A percentile compares a stretch with the other conserved stretches of the same genome.
phyloP scores from a whole-genome alignment of 2,797 vertebrate genomes.

The Malurus leucopterus region DNA sequence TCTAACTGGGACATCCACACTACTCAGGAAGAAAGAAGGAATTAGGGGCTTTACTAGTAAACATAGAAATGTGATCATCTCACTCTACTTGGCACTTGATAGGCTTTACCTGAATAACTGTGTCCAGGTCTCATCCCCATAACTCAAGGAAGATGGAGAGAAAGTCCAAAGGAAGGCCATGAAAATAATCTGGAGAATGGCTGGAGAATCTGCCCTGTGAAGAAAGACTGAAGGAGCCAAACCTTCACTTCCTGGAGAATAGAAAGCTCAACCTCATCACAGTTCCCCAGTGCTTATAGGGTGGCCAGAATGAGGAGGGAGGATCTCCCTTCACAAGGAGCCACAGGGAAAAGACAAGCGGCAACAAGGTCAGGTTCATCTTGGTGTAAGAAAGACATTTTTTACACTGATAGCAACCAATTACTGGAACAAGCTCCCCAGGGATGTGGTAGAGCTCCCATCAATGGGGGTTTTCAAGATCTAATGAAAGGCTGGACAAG shows the following conservation, averaged over 20 bases:
- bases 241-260: neutral
- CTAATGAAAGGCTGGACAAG: accelerated
- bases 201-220: neutral
- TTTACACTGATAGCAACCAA: neutral
- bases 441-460: neutral
- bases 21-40: neutral
- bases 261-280: neutral
- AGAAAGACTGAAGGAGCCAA: neutral
- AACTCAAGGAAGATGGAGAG: neutral
- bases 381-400: neutral
- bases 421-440: neutral
- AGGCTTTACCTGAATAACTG: neutral
- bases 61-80: neutral
- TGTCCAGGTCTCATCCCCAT: neutral
- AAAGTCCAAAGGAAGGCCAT: neutral
- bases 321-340: neutral
- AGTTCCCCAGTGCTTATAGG: neutral
- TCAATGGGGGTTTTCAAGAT: neutral
- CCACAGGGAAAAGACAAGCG: neutral
- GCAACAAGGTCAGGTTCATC: neutral
- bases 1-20: neutral
- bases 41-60: neutral
- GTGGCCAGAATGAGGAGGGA: neutral
- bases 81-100: neutral
- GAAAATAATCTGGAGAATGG: neutral